These are phyloP conservation scores for Poecilia picta DNA, from an alignment of 2,797 vertebrate species.

Conservation along the genomic window DNA sequence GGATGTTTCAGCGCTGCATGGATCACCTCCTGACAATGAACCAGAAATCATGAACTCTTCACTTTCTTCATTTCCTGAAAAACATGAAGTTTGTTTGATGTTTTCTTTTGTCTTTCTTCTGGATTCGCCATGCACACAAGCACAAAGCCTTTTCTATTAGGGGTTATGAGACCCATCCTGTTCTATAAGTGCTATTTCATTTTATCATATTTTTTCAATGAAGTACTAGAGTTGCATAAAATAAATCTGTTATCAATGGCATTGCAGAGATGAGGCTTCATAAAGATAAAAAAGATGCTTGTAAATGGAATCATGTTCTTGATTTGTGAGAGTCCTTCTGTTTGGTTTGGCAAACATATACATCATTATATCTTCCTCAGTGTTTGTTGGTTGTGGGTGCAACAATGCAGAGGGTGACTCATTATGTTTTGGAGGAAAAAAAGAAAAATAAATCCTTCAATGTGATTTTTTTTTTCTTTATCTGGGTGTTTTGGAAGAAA, in stretches of 20 bases:
- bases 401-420: background rate
- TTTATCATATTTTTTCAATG: background rate
- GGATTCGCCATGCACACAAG: background rate
- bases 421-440: background rate
- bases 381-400: background rate
- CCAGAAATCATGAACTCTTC: background rate
- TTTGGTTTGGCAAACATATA: background rate
- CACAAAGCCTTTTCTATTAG: background rate
- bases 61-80: background rate
- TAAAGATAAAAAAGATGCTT: background rate
- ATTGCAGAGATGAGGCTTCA: background rate
- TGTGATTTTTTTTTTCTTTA: background rate
- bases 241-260: background rate
- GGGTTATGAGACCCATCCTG: background rate
- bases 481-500: background rate
- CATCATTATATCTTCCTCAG: background rate
- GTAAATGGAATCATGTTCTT: background rate
- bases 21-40: background rate
- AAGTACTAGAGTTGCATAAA: background rate
- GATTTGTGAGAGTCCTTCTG: background rate
- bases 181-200: background rate
- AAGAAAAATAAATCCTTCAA: background rate
- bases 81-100: background rate
- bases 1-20: background rate
- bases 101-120: background rate